Evolutionary conservation across 2,113 vertebrate species (phyloP).

Genomic region (Uria lomvia): DNA sequence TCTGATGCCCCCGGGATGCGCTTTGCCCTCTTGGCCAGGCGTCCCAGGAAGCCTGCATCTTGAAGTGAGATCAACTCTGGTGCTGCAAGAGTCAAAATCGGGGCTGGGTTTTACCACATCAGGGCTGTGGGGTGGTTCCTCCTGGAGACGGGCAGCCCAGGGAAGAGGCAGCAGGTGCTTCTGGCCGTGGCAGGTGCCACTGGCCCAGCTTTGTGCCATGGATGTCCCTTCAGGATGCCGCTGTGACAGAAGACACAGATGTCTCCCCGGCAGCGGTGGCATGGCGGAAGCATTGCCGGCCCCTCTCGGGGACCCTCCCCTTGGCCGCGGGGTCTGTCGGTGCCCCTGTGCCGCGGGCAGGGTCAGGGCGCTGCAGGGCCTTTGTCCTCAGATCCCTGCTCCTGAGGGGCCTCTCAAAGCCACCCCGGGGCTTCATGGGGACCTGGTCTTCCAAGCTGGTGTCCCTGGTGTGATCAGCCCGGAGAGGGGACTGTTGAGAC

Average conservation of each 20-base stretch:
- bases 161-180: neutral
- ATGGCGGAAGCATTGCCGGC: neutral
- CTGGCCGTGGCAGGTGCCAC: neutral
- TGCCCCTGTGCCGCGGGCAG: rapidly evolving
- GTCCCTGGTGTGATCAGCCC: neutral
- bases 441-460: neutral
- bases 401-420: neutral
- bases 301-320: neutral
- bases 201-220: neutral
- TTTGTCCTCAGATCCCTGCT: too few species aligned
- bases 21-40: neutral
- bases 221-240: rapidly evolving
- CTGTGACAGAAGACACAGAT: neutral
- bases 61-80: rapidly evolving
- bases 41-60: neutral
- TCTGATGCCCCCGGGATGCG: rapidly evolving
- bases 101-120: neutral
- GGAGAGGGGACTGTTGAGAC: rapidly evolving
- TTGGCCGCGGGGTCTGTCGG: too few species aligned
- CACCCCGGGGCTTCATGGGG: neutral
- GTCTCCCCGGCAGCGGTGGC: rapidly evolving
- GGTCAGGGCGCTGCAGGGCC: neutral
- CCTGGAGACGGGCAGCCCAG: neutral
- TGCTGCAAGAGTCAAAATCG: neutral
- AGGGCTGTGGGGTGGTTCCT: neutral